These are phyloP conservation scores for Setophaga coronata DNA, from an alignment of 2,113 vertebrate genomes.

Conservation along the genomic window DNA sequence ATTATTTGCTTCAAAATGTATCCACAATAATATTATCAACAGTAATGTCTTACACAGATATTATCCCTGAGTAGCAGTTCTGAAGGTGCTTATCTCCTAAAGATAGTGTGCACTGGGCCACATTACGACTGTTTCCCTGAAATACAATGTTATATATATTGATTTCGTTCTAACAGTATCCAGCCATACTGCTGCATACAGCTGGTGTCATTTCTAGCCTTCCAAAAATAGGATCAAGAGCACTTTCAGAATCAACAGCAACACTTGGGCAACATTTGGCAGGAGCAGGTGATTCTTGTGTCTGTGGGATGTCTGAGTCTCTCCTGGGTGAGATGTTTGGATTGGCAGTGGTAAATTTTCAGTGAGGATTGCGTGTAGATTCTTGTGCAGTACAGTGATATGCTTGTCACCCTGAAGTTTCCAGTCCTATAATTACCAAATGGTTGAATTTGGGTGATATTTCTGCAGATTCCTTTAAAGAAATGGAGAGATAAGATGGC, in stretches of 20 bases:
- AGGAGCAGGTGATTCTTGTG: not conserved
- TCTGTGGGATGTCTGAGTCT: not conserved
- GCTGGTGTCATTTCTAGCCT: not conserved
- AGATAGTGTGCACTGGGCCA: not conserved
- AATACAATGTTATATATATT: not conserved
- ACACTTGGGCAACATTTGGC: not conserved
- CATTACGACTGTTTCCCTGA: not conserved
- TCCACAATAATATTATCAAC: not conserved
- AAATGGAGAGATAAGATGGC: not conserved
- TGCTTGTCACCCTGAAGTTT: not conserved
- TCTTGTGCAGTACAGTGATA: not conserved
- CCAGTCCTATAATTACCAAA: not conserved
- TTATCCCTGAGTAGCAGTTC: not conserved
- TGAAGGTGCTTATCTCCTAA: not conserved
- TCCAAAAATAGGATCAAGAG: not conserved
- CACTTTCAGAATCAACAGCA: not conserved
- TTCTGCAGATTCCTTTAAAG: not conserved
- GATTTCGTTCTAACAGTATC: not conserved
- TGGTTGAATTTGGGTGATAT: not conserved
- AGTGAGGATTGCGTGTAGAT: not conserved
- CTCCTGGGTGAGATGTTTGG: not conserved
- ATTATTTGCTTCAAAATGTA: not conserved
- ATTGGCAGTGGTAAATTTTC: not conserved
- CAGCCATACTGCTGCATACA: not conserved
- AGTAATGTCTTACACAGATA: not conserved